Percentiles rank a stretch among this genome's conserved stretches.
Conservation (phyloP, 2,113 vertebrate genomes). For the Platysteira castanea region DNA sequence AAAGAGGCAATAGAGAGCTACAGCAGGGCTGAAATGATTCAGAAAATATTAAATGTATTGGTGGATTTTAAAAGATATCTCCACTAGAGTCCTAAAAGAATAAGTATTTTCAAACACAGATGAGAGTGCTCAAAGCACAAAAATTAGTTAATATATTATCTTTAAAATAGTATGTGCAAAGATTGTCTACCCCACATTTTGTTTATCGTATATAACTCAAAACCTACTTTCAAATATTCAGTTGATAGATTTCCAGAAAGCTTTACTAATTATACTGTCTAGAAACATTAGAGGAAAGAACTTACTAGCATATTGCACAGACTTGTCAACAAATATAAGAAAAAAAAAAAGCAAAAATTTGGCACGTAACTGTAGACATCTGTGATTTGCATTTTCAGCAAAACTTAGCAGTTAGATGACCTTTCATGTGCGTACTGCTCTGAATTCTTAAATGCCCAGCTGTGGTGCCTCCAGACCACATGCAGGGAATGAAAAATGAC, state of each 20-base stretch:
- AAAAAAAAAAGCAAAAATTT: background rate
- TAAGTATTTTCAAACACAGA: background rate
- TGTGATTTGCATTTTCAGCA: background rate
- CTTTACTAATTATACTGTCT: background rate
- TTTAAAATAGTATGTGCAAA: background rate
- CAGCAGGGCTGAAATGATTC: background rate
- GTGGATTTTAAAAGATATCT: background rate
- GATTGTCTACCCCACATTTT: background rate
- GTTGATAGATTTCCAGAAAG: background rate
- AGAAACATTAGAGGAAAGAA: background rate
- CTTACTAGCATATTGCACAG: background rate
- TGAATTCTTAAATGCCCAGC: background rate
- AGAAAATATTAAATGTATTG: background rate
- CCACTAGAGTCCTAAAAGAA: background rate
- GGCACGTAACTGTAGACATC: background rate
- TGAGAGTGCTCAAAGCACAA: background rate
- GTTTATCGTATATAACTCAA: background rate
- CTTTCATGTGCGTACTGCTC: fast-evolving
- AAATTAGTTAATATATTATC: background rate
- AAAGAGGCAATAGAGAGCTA: background rate
- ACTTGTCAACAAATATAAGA: background rate
- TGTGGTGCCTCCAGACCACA: background rate
- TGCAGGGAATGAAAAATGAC: background rate
- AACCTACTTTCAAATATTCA: background rate
- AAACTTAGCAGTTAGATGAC: background rate